phyloP scores from a whole-genome alignment of 1,140 invertebrate species.

The Protaetia brevitarsis region DNA sequence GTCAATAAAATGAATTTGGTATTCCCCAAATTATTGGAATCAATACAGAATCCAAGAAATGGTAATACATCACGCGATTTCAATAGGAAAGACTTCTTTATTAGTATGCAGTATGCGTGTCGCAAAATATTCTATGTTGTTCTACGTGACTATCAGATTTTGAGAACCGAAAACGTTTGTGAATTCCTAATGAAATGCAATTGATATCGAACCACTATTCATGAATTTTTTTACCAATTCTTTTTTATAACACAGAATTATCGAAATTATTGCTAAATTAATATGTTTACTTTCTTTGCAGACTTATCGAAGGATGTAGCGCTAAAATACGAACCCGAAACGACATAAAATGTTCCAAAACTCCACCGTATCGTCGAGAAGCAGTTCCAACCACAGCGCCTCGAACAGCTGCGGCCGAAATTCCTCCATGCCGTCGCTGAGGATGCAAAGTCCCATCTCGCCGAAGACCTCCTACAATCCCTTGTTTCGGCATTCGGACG shows the following conservation, averaged over 20 bases:
- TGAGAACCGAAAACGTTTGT: too few relatives aligned
- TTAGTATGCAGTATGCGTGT: too few relatives aligned
- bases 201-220: too few relatives aligned
- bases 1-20: too few relatives aligned
- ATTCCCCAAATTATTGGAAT: too few relatives aligned
- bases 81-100: too few relatives aligned
- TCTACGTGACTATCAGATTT: too few relatives aligned
- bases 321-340: background rate
- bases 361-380: constrained; percentile 40
- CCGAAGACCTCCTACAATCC: constrained; percentile 42
- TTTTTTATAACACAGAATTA: background rate
- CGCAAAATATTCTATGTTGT: too few relatives aligned
- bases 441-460: constrained; percentile 38
- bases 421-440: constrained; percentile 42
- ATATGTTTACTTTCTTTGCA: background rate
- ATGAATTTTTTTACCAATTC: background rate
- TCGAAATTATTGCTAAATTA: background rate
- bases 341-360: constrained; percentile 36
- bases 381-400: constrained; percentile 35
- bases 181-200: too few relatives aligned
- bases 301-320: background rate
- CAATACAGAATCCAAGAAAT: too few relatives aligned
- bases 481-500: constrained; percentile 40
- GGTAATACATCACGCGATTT: too few relatives aligned
- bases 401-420: constrained; percentile 37